Conservation (phyloP, 2,797 vertebrate genomes). For the Scomberomorus guttatus region DNA sequence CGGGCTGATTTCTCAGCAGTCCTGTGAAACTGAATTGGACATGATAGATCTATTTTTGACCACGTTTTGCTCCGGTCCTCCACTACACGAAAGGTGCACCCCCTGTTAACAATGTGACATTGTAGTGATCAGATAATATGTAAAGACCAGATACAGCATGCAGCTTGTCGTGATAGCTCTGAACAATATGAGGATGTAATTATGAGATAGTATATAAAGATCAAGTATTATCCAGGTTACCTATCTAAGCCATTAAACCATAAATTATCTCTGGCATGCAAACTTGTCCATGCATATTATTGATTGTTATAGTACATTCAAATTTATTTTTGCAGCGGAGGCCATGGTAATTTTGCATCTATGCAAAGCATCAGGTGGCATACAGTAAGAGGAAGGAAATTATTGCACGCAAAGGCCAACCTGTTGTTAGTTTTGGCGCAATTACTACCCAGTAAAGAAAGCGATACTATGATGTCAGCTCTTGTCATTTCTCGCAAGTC, state of each 20-base stretch:
- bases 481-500: constrained; percentile 4
- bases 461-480: background rate
- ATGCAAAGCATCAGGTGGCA: constrained; percentile 35
- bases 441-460: background rate
- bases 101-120: constrained; percentile 35
- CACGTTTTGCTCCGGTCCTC: constrained; percentile 4
- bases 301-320: constrained; percentile 42
- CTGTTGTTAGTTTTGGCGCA: constrained; percentile 30
- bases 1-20: constrained; percentile 50
- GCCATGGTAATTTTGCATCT: constrained; percentile 33
- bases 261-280: constrained; percentile 27
- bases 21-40: constrained; percentile 54
- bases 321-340: constrained; percentile 42
- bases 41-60: constrained; percentile 45
- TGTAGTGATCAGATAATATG: constrained; percentile 24
- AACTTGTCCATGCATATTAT: constrained; percentile 19
- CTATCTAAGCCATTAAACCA: constrained; percentile 17
- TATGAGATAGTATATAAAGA: constrained; percentile 20
- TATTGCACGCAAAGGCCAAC: constrained; percentile 12
- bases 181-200: constrained; percentile 8
- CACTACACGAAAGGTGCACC: constrained; percentile 25
- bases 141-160: background rate
- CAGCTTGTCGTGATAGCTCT: background rate
- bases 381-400: constrained; percentile 8
- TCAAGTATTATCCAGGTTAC: background rate